Evolutionary conservation across 2,113 vertebrate species (phyloP).

Genomic region (Cephalopterus ornatus): DNA sequence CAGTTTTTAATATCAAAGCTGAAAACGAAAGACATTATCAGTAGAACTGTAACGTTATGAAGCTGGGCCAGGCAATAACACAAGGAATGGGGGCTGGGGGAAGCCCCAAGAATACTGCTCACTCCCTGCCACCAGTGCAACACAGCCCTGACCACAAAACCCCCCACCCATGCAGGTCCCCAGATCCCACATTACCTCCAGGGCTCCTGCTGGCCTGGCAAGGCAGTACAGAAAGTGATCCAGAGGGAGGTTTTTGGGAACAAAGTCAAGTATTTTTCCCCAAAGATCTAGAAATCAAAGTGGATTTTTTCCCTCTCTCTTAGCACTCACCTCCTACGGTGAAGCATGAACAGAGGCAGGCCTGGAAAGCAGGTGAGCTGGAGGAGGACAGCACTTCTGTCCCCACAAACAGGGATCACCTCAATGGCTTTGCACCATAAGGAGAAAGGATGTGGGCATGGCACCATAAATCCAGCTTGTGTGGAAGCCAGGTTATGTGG

Average conservation of each 20-base stretch:
- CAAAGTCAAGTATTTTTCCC: neutral
- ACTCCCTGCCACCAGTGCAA: neutral
- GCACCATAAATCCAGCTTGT: neutral
- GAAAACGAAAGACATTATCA: slow-evolving; percentile 22
- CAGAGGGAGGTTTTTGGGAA: neutral
- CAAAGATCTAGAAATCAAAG: neutral
- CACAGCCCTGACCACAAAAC: neutral
- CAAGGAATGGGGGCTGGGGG: neutral
- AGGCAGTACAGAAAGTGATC: neutral
- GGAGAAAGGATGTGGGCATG: neutral
- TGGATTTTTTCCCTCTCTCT: accelerated
- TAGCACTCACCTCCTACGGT: neutral
- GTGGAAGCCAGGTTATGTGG: neutral
- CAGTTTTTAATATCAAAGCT: neutral
- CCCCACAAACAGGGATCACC: neutral
- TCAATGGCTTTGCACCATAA: neutral
- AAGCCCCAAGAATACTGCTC: neutral
- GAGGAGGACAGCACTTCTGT: neutral
- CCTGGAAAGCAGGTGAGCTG: neutral
- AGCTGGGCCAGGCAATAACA: neutral
- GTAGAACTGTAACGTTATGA: neutral
- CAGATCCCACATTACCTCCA: accelerated
- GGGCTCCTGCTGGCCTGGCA: neutral
- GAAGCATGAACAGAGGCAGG: neutral
- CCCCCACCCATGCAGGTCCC: neutral